A percentile compares a stretch with the other conserved stretches of the same genome.
phyloP scores from a whole-genome alignment of 2,113 vertebrate species.

The Alethe diademata region DNA sequence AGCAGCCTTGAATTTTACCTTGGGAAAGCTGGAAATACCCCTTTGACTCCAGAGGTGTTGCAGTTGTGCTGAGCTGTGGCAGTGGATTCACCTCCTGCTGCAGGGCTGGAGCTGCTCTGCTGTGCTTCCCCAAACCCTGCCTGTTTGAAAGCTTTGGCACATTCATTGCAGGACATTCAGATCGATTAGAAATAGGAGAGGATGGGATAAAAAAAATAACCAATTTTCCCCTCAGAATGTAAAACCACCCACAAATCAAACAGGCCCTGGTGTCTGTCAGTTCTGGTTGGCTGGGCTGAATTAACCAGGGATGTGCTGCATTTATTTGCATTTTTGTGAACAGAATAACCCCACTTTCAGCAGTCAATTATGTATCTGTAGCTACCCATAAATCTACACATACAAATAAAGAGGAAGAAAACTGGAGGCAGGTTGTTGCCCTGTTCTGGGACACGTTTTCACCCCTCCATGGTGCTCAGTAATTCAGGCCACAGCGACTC shows the following conservation, averaged over 20 bases:
- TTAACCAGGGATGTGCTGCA: background rate
- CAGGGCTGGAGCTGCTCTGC: background rate
- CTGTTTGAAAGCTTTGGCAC: background rate
- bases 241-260: constrained; percentile 2
- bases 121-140: background rate
- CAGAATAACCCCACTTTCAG: background rate
- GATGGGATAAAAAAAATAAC: background rate
- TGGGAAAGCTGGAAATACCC: background rate
- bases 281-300: background rate
- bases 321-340: background rate
- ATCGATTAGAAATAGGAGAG: background rate
- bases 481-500: background rate
- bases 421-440: background rate
- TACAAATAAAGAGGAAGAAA: background rate
- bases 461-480: fast-evolving
- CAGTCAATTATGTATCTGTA: background rate
- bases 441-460: background rate
- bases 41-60: background rate
- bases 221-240: background rate
- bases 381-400: background rate
- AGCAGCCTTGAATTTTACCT: background rate
- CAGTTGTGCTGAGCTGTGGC: background rate
- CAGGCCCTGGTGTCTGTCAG: background rate
- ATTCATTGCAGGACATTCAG: background rate
- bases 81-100: background rate